Evolutionary conservation across 2,888 invertebrate species (phyloP).

Genomic region (Dendrolimus pini): DNA sequence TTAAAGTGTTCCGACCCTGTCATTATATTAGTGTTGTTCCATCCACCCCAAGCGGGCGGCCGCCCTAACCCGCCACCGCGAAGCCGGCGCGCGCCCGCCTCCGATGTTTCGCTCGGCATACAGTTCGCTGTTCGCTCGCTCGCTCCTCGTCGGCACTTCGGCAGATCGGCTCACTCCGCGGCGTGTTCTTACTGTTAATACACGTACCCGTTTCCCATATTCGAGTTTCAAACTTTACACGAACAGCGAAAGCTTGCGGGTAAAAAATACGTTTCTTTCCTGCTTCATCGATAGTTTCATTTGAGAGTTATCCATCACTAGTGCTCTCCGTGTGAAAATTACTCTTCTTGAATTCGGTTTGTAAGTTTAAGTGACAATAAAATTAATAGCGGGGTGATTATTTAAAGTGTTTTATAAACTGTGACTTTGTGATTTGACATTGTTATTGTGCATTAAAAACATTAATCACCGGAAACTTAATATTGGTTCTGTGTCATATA

Average conservation of each 20-base stretch:
- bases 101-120: conserved; percentile 19
- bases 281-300: conserved; percentile 28
- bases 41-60: conserved; percentile 57
- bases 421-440: not conserved
- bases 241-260: conserved; percentile 26
- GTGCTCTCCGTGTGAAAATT: conserved; percentile 2
- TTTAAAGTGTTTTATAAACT: not conserved
- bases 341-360: not conserved
- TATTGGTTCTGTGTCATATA: not conserved
- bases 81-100: conserved; percentile 14
- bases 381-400: not conserved
- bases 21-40: conserved; percentile 76
- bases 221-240: conserved; percentile 60
- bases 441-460: not conserved
- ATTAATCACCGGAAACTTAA: not conserved
- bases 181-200: conserved; percentile 36
- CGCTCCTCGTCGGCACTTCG: not conserved
- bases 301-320: conserved; percentile 22
- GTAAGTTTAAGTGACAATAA: not conserved
- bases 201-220: conserved; percentile 27
- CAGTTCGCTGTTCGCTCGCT: conserved; percentile 12
- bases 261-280: conserved; percentile 14
- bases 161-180: conserved; percentile 48
- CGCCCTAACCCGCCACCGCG: conserved; percentile 29
- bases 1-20: conserved; percentile 75